phyloP scores from a whole-genome alignment of 2,113 vertebrate genomes.

The Gallinago undulata region DNA sequence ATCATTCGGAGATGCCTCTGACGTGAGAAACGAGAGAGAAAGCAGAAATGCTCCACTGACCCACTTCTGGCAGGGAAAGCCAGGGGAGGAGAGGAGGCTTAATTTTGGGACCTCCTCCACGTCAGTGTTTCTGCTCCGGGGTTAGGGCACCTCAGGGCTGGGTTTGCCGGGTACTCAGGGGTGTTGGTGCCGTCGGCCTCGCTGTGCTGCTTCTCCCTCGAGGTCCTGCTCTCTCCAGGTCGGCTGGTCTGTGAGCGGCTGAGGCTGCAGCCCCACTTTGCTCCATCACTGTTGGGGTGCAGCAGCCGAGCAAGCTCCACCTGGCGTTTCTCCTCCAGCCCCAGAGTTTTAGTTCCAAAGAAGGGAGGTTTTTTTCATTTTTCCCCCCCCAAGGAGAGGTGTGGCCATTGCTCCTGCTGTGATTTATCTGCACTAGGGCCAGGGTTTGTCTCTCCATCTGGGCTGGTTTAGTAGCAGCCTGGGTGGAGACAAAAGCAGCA shows the following conservation, averaged over 20 bases:
- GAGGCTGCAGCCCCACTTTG: not conserved
- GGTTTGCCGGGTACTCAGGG: not conserved
- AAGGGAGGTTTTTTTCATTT: not conserved
- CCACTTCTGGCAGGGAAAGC: not conserved
- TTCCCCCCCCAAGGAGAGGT: not conserved
- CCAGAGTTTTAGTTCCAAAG: not conserved
- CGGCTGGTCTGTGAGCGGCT: rapidly evolving
- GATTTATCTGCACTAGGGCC: not conserved
- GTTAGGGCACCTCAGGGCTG: not conserved
- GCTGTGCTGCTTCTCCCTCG: not conserved
- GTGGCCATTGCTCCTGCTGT: not conserved
- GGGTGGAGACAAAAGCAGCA: not conserved
- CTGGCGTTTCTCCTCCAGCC: not conserved
- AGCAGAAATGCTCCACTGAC: not conserved
- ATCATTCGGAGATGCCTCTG: not conserved
- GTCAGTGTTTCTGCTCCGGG: not conserved
- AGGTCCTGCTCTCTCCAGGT: not conserved
- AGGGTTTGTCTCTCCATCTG: not conserved
- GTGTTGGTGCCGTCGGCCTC: not conserved
- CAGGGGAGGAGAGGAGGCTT: not conserved
- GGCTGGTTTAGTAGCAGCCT: not conserved
- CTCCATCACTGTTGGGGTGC: not conserved
- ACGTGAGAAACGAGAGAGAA: not conserved
- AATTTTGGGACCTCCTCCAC: not conserved
- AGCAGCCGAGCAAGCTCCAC: not conserved